A percentile compares a stretch with the other conserved stretches of the same genome.
Conservation (phyloP, 2,888 invertebrate genomes). For the Ectemnius continuus region DNA sequence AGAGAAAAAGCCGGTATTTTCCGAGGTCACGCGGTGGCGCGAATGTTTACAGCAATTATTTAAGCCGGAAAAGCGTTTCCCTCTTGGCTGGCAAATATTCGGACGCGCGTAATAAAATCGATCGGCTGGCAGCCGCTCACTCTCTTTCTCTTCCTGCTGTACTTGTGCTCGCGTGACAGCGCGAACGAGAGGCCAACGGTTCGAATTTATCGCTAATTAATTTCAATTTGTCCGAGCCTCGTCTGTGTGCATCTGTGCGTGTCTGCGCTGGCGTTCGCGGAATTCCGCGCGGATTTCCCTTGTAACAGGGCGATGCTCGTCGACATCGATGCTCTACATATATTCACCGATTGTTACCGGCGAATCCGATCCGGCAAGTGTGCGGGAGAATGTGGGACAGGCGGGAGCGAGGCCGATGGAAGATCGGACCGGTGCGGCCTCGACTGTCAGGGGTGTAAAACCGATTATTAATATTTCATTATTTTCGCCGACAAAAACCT, state of each 20-base stretch:
- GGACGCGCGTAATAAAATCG: not conserved
- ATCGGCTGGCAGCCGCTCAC: not conserved
- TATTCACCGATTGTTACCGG: too few relatives aligned
- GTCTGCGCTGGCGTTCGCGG: not conserved
- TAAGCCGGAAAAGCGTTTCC: conserved; percentile 1
- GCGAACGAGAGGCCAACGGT: conserved; percentile 9
- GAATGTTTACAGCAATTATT: conserved; percentile 3
- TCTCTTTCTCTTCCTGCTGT: too few relatives aligned
- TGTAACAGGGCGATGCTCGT: too few relatives aligned
- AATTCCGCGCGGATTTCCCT: conserved; percentile 31
- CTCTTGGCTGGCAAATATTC: conserved; percentile 19
- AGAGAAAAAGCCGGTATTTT: too few relatives aligned
- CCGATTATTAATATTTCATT: conserved; percentile 61
- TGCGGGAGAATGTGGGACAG: too few relatives aligned
- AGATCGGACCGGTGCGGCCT: too few relatives aligned
- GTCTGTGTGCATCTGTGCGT: not conserved
- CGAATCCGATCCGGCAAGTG: too few relatives aligned
- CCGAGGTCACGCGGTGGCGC: too few relatives aligned
- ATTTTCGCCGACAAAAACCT: too few relatives aligned
- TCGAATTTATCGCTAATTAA: conserved; percentile 56
- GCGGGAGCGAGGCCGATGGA: too few relatives aligned
- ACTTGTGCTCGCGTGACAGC: conserved; percentile 13
- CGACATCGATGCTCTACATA: too few relatives aligned
- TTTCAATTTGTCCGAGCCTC: conserved; percentile 41
- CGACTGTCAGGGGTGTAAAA: conserved; percentile 36